These are phyloP conservation scores for Tribolium madens DNA, from an alignment of 1,140 invertebrate genomes.

Conservation along the genomic window DNA sequence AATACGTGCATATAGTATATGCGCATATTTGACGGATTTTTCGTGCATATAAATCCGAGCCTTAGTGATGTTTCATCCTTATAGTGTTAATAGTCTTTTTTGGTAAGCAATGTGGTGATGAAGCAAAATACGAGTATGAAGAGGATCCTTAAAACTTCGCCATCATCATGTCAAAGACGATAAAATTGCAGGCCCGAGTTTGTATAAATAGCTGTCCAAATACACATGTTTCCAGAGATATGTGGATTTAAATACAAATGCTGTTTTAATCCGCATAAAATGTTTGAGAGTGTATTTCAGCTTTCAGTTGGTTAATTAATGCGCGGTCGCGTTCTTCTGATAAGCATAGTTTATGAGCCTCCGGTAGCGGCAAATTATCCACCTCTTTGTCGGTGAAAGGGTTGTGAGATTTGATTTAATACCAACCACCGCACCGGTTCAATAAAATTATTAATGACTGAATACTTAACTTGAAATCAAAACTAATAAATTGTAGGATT, in stretches of 20 bases:
- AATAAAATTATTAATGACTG: constrained; percentile 19
- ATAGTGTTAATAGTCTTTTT: too few species aligned
- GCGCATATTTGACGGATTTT: too few species aligned
- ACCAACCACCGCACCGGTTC: constrained; percentile 3
- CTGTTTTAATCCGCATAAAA: constrained; percentile 56
- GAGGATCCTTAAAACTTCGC: constrained; percentile 39
- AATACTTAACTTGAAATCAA: background rate
- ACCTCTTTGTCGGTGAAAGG: constrained; percentile 30
- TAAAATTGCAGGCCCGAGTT: constrained; percentile 13
- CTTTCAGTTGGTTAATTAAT: constrained; percentile 58
- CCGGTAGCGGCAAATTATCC: constrained; percentile 37
- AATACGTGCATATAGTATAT: too few species aligned
- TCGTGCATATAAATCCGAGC: too few species aligned
- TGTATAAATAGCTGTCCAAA: constrained; percentile 58
- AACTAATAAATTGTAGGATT: too few species aligned
- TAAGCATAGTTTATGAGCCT: constrained; percentile 53
- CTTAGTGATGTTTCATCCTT: too few species aligned
- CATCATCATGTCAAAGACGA: constrained; percentile 47
- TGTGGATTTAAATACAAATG: constrained; percentile 58
- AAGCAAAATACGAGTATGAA: background rate
- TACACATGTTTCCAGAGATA: constrained; percentile 60
- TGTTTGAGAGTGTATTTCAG: constrained; percentile 56
- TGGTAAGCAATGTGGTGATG: background rate
- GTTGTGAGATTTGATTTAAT: constrained; percentile 24
- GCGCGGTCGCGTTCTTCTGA: constrained; percentile 53